These are phyloP conservation scores for Cheilosia scutellata DNA, from an alignment of 2,888 invertebrate genomes.

Conservation along the genomic window DNA sequence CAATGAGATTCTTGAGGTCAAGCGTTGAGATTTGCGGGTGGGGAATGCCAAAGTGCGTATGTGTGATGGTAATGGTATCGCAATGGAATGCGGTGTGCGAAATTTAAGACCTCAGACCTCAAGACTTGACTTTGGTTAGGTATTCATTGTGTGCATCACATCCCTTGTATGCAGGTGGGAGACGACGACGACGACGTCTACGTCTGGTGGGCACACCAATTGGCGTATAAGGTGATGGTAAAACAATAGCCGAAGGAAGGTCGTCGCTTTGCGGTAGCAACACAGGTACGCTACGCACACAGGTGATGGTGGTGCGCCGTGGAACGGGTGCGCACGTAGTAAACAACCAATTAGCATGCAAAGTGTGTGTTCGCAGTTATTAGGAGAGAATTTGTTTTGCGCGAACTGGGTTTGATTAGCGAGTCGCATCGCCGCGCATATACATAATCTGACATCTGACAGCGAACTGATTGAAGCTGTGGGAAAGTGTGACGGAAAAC, in stretches of 20 bases:
- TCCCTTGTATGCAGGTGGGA: constrained; percentile 46
- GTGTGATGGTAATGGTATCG: constrained; percentile 31
- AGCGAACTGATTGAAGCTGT: background rate
- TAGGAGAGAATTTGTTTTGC: constrained; percentile 16
- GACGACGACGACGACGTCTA: constrained; percentile 29
- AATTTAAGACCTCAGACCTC: constrained; percentile 52
- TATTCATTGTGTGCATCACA: constrained; percentile 34
- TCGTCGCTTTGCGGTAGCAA: constrained; percentile 42
- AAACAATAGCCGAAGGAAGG: constrained; percentile 58
- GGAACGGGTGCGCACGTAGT: background rate
- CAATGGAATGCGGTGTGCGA: constrained; percentile 47
- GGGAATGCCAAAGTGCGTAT: constrained; percentile 47
- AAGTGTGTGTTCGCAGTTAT: constrained; percentile 17
- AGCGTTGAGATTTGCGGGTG: constrained; percentile 35
- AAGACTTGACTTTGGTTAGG: constrained; percentile 57
- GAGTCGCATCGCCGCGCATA: background rate
- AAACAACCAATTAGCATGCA: constrained; percentile 37
- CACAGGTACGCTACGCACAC: too few relatives aligned
- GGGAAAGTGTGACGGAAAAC: constrained; percentile 10
- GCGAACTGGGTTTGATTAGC: constrained; percentile 28
- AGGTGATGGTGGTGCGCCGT: background rate
- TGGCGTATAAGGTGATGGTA: constrained; percentile 30
- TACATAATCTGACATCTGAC: background rate
- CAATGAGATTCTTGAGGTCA: constrained; percentile 67
- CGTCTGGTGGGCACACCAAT: constrained; percentile 1